Evolutionary conservation across 1,140 invertebrate genomes (phyloP).

Genomic region (Bathynomus jamesi): DNA sequence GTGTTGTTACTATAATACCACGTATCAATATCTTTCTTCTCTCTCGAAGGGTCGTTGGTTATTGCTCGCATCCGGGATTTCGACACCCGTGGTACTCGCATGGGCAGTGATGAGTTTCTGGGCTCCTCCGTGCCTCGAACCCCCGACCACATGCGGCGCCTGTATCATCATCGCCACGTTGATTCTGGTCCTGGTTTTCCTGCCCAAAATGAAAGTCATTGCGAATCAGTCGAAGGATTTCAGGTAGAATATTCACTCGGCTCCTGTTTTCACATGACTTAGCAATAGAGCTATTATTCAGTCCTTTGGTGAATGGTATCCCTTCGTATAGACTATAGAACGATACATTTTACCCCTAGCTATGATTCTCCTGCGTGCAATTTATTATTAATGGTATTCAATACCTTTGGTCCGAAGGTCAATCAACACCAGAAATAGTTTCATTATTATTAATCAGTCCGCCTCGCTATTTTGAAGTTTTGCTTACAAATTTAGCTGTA

Average conservation of each 20-base stretch:
- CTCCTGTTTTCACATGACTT: neutral
- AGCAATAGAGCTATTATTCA: neutral
- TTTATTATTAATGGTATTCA: too few relatives aligned
- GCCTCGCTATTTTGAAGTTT: too few relatives aligned
- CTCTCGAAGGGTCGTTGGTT: conserved; percentile 18
- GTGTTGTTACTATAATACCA: neutral
- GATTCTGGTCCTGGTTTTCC: conserved; percentile 17
- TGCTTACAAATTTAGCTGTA: too few relatives aligned
- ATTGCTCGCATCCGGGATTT: conserved; percentile 18
- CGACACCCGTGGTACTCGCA: conserved; percentile 15
- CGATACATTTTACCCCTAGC: too few relatives aligned
- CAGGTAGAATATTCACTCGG: conserved; percentile 9
- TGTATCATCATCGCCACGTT: conserved; percentile 13
- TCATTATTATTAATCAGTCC: too few relatives aligned
- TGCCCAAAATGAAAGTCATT: conserved; percentile 28
- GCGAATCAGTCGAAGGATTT: conserved; percentile 25
- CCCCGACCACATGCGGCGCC: conserved; percentile 23
- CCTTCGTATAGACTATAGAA: too few relatives aligned
- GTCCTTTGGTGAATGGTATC: too few relatives aligned
- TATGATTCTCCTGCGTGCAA: too few relatives aligned
- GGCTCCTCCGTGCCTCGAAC: conserved; percentile 15
- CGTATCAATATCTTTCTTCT: neutral
- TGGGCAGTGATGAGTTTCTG: conserved; percentile 24
- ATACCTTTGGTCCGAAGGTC: too few relatives aligned
- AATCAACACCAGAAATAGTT: too few relatives aligned